These are phyloP conservation scores for Meganola albula DNA, from an alignment of 2,888 invertebrate species.

Conservation along the genomic window DNA sequence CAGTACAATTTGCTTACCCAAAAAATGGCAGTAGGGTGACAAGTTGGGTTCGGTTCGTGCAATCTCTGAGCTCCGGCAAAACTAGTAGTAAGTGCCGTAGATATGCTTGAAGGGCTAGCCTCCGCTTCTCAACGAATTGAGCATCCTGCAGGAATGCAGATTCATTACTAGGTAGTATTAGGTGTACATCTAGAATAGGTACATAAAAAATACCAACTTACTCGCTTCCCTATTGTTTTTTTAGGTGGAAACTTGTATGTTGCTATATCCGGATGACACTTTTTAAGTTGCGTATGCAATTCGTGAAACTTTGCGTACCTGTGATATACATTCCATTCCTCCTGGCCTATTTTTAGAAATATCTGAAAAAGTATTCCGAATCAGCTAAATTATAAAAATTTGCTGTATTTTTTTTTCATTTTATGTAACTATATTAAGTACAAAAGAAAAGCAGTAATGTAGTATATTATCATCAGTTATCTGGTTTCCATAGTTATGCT, in stretches of 20 bases:
- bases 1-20: slow-evolving; percentile 82
- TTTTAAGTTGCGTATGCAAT: slow-evolving; percentile 89
- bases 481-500: no score
- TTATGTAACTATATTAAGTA: no score
- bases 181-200: no score
- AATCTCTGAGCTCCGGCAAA: slow-evolving; percentile 86
- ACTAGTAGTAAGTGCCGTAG: slow-evolving; percentile 89
- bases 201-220: no score
- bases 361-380: no score
- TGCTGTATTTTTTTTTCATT: no score
- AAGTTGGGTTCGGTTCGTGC: slow-evolving; percentile 86
- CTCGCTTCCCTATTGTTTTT: slow-evolving; percentile 95
- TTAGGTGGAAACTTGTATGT: slow-evolving; percentile 96
- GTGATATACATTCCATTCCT: slow-evolving; percentile 97
- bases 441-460: no score
- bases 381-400: no score
- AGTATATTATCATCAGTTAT: no score
- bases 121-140: slow-evolving; percentile 90
- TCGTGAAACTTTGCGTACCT: slow-evolving; percentile 95
- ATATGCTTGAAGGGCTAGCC: slow-evolving; percentile 91
- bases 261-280: slow-evolving; percentile 86
- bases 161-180: no score
- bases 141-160: slow-evolving; percentile 86
- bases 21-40: slow-evolving; percentile 92
- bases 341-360: slow-evolving; percentile 87